phyloP scores from a whole-genome alignment of 2,888 invertebrate species.

The Platypus cylindrus region DNA sequence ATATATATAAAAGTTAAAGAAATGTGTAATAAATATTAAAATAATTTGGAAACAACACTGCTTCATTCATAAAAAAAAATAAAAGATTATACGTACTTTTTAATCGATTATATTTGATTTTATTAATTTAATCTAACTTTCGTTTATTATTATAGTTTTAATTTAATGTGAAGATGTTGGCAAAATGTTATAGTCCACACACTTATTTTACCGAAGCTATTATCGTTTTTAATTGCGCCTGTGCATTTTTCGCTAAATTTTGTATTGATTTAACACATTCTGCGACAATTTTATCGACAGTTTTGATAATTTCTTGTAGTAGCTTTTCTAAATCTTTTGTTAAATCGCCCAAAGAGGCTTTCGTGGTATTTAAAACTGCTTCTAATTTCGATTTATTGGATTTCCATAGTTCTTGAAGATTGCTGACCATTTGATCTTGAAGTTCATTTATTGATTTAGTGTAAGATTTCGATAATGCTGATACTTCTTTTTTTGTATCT shows the following conservation, averaged over 20 bases:
- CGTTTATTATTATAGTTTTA: too few relatives aligned
- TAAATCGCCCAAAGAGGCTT: slow-evolving; percentile 2
- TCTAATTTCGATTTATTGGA: slow-evolving; percentile 1
- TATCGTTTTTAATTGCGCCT: background rate
- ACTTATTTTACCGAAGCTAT: too few relatives aligned
- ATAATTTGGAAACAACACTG: too few relatives aligned
- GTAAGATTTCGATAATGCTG: background rate
- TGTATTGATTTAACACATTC: slow-evolving; percentile 4
- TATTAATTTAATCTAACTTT: too few relatives aligned
- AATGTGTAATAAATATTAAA: too few relatives aligned
- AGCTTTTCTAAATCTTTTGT: slow-evolving; percentile 5
- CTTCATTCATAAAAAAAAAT: too few relatives aligned
- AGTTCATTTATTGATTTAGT: background rate
- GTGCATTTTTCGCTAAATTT: background rate
- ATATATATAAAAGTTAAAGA: too few relatives aligned
- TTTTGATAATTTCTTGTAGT: slow-evolving; percentile 3
- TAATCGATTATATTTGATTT: too few relatives aligned
- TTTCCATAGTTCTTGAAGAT: too few relatives aligned
- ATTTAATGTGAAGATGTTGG: too few relatives aligned
- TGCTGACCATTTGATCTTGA: slow-evolving; percentile 6
- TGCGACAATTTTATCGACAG: slow-evolving; percentile 1
- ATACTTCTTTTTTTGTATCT: slow-evolving; percentile 2
- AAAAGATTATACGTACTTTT: too few relatives aligned
- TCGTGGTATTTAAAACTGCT: background rate
- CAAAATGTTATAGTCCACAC: too few relatives aligned